These are phyloP conservation scores for Mylabris phalerata DNA, from an alignment of 1,140 invertebrate species.

Conservation along the genomic window DNA sequence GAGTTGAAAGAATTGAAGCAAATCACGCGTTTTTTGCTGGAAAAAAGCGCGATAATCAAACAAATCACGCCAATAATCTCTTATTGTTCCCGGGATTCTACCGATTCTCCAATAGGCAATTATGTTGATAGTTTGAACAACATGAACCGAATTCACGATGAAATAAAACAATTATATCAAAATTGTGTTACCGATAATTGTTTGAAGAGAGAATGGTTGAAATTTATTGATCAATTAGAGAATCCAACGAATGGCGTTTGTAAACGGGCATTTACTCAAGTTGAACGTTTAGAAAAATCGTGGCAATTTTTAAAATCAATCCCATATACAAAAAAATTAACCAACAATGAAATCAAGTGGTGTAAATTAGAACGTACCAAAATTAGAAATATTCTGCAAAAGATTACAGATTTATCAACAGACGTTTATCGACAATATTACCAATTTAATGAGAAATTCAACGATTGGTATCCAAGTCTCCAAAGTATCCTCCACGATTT, in stretches of 20 bases:
- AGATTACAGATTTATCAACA: constrained; percentile 57
- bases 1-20: constrained; percentile 48
- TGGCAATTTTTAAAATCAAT: constrained; percentile 88
- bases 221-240: constrained; percentile 55
- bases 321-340: constrained; percentile 72
- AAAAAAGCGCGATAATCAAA: constrained; percentile 25
- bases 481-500: constrained; percentile 69
- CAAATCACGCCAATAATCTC: not conserved
- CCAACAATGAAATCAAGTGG: constrained; percentile 90
- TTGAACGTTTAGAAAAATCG: constrained; percentile 74
- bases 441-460: constrained; percentile 62
- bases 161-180: constrained; percentile 51
- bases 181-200: constrained; percentile 49
- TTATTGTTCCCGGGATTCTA: too few relatives aligned
- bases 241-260: constrained; percentile 63
- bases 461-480: constrained; percentile 80
- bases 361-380: constrained; percentile 79
- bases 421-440: constrained; percentile 56
- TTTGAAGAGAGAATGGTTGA: constrained; percentile 64
- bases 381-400: constrained; percentile 62
- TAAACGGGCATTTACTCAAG: constrained; percentile 64
- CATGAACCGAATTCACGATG: not conserved
- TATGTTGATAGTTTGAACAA: too few relatives aligned
- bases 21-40: constrained; percentile 43
- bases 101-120: too few relatives aligned